Base-by-base conservation (phyloP, 2,888 invertebrate genomes). In the Cephus sareptanus region DNA sequence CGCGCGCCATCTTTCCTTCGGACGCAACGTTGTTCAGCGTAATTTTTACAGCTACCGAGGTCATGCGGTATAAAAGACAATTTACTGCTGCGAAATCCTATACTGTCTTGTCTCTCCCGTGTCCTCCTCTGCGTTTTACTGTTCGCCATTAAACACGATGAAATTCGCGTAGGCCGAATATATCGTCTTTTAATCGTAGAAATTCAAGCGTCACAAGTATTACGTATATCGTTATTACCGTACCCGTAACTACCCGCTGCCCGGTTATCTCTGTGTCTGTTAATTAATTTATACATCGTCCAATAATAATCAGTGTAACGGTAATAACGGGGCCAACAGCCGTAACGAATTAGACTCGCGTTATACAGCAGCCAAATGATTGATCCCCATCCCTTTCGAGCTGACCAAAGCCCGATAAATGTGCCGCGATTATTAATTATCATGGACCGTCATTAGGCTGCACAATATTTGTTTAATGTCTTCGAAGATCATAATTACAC, bases 31-130 rank as follows among this genome's bases (percentile, higher is more conserved):
- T 81, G 79, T 74, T 76, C 79, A 69, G 76, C 75, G 75, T 77
- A 81, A 77, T 79, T 79, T 79, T 77, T 77, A 75, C 73, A 81
- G 77, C 79, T 79, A 75, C 78, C 76, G 77, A 81, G 77, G 68
- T 80, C 76, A 77, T 74, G 77, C 75, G 70, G 70, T 77, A 79
- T 81, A 81, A 81, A 81, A 81, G 75, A 68, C 68, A 80, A 81
- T 77, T 80, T 80, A 81, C 76, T 75, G 75, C 78, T 71, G 56
- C 69, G 73, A 68, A 69, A 79, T 76, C 73, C 69, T 69, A 76
- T 80, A 81, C 75, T 75, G 34, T 30, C 34, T 30, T 34, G 35
- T 31, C 75, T 31, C 74, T 76, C 56, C 35, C 68, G 34, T 31
- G 30, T 40, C 34, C 71, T 70, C 70, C 75, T 76, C 31, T 74